A percentile compares a stretch with the other conserved stretches of the same genome.
phyloP scores from a whole-genome alignment of 1,140 invertebrate species.

The Laodelphax striatellus region DNA sequence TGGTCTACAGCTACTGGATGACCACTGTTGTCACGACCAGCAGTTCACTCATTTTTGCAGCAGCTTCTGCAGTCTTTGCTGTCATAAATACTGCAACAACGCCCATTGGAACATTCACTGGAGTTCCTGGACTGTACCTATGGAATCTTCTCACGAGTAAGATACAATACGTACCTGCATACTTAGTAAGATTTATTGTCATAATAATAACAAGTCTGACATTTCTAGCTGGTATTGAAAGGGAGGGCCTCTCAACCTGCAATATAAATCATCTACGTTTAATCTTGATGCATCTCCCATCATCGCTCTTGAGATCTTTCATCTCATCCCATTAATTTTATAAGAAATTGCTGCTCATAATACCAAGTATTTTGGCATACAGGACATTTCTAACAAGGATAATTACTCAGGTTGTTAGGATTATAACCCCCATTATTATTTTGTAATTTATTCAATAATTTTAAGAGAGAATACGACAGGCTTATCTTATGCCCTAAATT shows the following conservation, averaged over 20 bases:
- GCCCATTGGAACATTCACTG: constrained; percentile 56
- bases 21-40: constrained; percentile 50
- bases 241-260: background rate
- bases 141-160: constrained; percentile 66
- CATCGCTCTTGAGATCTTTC: too few species aligned
- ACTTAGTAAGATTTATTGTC: constrained; percentile 1
- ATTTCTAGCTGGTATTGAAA: background rate
- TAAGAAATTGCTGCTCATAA: too few species aligned
- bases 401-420: too few species aligned
- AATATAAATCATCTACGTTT: too few species aligned
- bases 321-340: too few species aligned
- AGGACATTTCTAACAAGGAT: too few species aligned
- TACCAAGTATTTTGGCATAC: too few species aligned
- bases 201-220: background rate
- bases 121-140: constrained; percentile 63
- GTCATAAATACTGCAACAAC: constrained; percentile 65
- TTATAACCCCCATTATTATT: too few species aligned
- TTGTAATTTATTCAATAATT: too few species aligned
- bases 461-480: too few species aligned
- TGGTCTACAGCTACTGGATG: constrained; percentile 60
- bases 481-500: too few species aligned
- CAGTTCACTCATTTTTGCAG: constrained; percentile 51
- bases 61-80: constrained; percentile 58
- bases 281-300: background rate
- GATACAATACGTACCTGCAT: constrained; percentile 22